Base-by-base conservation (phyloP, 1,140 invertebrate species). In the Platorchestia sp. region DNA sequence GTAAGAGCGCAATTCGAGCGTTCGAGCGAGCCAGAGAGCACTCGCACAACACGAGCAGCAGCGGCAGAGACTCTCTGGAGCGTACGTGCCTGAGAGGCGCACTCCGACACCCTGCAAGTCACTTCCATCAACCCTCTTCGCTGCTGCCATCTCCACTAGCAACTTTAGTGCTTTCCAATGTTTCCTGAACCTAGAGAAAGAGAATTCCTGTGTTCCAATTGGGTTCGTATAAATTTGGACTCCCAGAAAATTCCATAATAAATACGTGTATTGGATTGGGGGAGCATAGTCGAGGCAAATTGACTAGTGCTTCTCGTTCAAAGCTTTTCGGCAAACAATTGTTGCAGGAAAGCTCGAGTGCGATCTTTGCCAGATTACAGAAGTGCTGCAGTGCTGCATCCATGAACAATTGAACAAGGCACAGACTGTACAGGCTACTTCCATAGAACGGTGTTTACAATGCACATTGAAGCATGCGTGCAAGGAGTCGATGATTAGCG, bases 131-230 rank as follows among this genome's bases (percentile, higher is more conserved):
- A 89, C 87, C 43, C 87, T 89, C 87, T 41, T 86, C 42, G 87
- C 87, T 42, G 59, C 87, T 89, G 27, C n/a, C 87, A 89, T 89
- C 43, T 89, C 41, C 87, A 89, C 41, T 5, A 89, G 41, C 87
- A 89, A 89, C 41, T 89, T 89, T 89, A 89, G 87, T 89, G 87
- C 87, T 89, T 89, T 89, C 87, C 87, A 44, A 89, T 89, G 87
- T 43, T 89, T 89, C 87, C 87, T 41, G 87, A 89, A 42, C 87
- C 87, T 44, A 89, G 87, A 89, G n/a, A 89, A 44, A 89, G 87
- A 89, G 87, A 89, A 89, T 89, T 89, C 41, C 43, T 89, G 41
- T 89, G n/a, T 89, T 89, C 87, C 87, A 44, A 89, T 89, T 89
- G n/a, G 87, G 87, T 89, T 89, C 87, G 43, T 89, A 89, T 89